Evolutionary conservation across 2,113 vertebrate genomes (phyloP).

Genomic region (Gambusia affinis): DNA sequence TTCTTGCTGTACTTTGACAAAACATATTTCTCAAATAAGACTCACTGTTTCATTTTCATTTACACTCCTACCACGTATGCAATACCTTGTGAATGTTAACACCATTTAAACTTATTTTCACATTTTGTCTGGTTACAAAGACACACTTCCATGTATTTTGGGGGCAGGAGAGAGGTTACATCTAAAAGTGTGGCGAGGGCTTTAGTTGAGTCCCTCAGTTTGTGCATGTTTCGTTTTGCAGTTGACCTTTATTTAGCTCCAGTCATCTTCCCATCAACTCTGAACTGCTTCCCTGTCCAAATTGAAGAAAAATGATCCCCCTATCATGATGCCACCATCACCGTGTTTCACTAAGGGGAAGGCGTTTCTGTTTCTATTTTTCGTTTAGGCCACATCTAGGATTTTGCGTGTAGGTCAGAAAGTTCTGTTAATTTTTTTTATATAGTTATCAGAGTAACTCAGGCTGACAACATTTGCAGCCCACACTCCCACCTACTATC

Average conservation of each 20-base stretch:
- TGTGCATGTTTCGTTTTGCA: background rate
- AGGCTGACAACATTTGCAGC: too few species aligned
- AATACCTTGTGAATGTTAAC: background rate
- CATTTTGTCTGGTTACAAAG: background rate
- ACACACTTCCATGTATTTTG: background rate
- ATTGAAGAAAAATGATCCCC: background rate
- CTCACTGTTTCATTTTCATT: background rate
- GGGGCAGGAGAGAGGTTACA: background rate
- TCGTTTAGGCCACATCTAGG: background rate
- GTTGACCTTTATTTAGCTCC: background rate
- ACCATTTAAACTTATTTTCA: background rate
- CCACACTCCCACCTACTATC: too few species aligned
- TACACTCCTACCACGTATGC: background rate
- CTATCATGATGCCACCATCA: background rate
- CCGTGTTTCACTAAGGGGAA: background rate
- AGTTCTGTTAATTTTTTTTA: background rate
- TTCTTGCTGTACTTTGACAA: background rate
- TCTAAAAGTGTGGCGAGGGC: background rate
- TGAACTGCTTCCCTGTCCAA: background rate
- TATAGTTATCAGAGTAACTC: background rate
- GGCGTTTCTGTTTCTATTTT: background rate
- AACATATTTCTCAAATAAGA: background rate
- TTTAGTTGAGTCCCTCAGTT: too few species aligned
- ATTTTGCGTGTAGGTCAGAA: background rate
- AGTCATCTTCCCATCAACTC: too few species aligned